Conservation (phyloP, 2,888 invertebrate genomes). For the Sminthurinus aureus region DNA sequence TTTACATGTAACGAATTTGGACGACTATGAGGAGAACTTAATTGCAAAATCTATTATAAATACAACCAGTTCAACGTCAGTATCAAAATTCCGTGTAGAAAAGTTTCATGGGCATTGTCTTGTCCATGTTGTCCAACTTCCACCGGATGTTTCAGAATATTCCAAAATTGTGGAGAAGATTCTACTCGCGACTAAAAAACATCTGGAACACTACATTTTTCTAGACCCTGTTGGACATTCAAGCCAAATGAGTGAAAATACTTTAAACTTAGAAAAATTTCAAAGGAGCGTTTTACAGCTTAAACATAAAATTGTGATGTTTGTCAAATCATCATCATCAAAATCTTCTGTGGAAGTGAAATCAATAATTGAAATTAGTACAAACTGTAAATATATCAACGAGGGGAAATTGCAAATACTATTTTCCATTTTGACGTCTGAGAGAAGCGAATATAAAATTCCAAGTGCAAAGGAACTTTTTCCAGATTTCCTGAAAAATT, state of each 20-base stretch:
- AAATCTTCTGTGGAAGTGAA: not conserved
- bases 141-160: not conserved
- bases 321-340: not conserved
- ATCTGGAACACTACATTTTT: not conserved
- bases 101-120: not conserved
- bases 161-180: not conserved
- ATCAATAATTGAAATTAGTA: not conserved
- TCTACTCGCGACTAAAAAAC: not conserved
- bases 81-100: not conserved
- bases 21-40: no score
- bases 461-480: not conserved
- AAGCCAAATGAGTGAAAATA: not conserved
- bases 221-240: not conserved
- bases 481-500: conserved; percentile 15
- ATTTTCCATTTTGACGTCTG: not conserved
- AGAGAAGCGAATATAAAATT: not conserved
- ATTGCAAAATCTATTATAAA: not conserved
- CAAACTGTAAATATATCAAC: not conserved
- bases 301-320: conserved; percentile 7
- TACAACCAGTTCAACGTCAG: not conserved
- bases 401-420: not conserved
- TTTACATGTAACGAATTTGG: not conserved
- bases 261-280: not conserved
- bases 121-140: conserved; percentile 4
- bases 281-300: not conserved